Evolutionary conservation across 64 coral and sea anemone genomes (phyloP).

Genomic region (Trachythela sp.): DNA sequence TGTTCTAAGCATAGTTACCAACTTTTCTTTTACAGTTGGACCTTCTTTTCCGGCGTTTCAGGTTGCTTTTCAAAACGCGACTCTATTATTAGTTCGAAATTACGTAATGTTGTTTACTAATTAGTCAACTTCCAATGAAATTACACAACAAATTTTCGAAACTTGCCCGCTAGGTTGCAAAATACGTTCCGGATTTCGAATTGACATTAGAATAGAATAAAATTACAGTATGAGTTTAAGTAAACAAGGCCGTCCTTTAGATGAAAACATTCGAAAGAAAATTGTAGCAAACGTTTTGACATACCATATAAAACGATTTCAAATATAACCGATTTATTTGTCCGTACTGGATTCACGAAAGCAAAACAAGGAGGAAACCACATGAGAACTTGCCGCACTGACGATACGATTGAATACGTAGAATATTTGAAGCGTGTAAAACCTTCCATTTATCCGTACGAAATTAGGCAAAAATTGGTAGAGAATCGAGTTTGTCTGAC

Average conservation of each 20-base stretch:
- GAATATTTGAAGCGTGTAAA: not conserved
- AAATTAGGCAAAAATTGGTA: not conserved
- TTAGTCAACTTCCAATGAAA: too few relatives aligned
- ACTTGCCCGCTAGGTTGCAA: too few relatives aligned
- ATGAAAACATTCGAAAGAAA: not conserved
- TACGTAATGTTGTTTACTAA: too few relatives aligned
- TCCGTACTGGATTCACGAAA: not conserved
- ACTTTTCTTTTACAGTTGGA: too few relatives aligned
- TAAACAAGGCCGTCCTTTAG: not conserved
- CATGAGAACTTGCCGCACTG: not conserved
- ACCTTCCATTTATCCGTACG: not conserved
- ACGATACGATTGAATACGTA: not conserved
- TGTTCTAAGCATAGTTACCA: too few relatives aligned
- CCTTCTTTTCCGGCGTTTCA: too few relatives aligned
- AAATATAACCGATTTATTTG: not conserved
- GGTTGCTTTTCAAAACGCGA: too few relatives aligned
- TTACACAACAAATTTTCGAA: too few relatives aligned
- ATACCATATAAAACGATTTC: not conserved
- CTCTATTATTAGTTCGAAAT: too few relatives aligned
- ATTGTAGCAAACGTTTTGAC: not conserved
- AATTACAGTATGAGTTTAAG: not conserved
- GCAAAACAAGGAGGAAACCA: not conserved
- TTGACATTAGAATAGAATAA: not conserved
- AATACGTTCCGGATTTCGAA: not conserved
- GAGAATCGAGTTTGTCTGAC: not conserved